These are phyloP conservation scores for Thalassophryne amazonica DNA, from an alignment of 2,797 vertebrate genomes.

Conservation along the genomic window DNA sequence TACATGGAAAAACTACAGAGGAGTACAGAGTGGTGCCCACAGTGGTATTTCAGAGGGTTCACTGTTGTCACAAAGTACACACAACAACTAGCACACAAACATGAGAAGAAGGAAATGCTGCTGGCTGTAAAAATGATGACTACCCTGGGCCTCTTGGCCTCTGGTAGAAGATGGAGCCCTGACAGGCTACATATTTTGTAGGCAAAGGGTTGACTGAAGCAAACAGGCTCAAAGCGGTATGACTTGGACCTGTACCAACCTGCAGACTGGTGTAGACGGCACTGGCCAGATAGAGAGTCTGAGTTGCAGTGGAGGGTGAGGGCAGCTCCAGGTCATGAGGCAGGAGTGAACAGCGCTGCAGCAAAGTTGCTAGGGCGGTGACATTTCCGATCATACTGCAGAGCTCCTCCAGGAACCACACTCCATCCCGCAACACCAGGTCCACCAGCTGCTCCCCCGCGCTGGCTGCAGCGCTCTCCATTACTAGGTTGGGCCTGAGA, in stretches of 20 bases:
- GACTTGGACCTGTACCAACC: constrained; percentile 62
- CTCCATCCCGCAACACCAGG: constrained; percentile 91
- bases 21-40: too few species aligned
- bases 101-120: too few species aligned
- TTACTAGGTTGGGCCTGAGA: constrained; percentile 90
- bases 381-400: constrained; percentile 97
- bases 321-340: constrained; percentile 93
- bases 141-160: too few species aligned
- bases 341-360: constrained; percentile 90
- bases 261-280: constrained; percentile 95
- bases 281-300: constrained; percentile 90
- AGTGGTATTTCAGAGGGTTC: too few species aligned
- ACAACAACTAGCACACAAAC: too few species aligned
- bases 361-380: constrained; percentile 86
- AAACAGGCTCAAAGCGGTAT: fast-evolving
- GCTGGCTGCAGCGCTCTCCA: constrained; percentile 93
- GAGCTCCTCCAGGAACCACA: constrained; percentile 97
- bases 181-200: too few species aligned
- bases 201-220: too few species aligned
- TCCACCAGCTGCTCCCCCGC: constrained; percentile 95
- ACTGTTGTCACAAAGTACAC: too few species aligned
- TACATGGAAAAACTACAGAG: too few species aligned
- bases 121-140: too few species aligned
- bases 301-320: constrained; percentile 84
- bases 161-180: too few species aligned